phyloP scores from a whole-genome alignment of 2,113 vertebrate genomes.

The Dunckerocampus dactyliophorus region DNA sequence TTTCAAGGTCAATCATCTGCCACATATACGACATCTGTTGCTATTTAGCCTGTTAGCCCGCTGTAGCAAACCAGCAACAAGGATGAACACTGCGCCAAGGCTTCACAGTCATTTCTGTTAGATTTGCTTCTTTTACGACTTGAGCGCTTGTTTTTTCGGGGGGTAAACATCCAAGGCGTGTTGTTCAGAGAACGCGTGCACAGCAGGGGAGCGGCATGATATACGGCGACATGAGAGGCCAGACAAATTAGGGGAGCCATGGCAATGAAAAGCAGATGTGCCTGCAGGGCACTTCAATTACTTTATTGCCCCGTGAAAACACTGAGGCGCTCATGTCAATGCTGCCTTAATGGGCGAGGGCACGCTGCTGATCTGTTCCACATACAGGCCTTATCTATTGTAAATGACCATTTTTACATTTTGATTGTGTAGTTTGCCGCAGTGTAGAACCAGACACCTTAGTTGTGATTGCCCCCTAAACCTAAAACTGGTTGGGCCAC shows the following conservation, averaged over 20 bases:
- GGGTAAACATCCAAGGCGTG: conserved; percentile 31
- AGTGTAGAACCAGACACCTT: too few species aligned
- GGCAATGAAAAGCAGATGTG: conserved; percentile 72
- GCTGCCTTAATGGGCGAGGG: conserved; percentile 27
- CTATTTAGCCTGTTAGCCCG: conserved; percentile 41
- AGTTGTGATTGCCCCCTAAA: too few species aligned
- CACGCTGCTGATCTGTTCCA: conserved; percentile 25
- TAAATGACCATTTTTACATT: background rate
- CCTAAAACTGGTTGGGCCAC: too few species aligned
- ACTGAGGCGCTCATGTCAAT: conserved; percentile 21
- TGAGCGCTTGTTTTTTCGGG: conserved; percentile 29
- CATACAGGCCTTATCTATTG: background rate
- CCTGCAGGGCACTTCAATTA: conserved; percentile 28
- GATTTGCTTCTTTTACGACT: conserved; percentile 37
- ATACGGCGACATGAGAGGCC: conserved; percentile 46
- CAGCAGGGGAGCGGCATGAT: conserved; percentile 40
- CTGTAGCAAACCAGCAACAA: conserved; percentile 8
- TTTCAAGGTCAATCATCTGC: conserved; percentile 32
- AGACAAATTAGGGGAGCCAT: conserved; percentile 51
- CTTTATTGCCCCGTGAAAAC: conserved; percentile 50
- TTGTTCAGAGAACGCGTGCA: conserved; percentile 31
- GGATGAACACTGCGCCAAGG: conserved; percentile 18
- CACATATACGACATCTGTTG: conserved; percentile 39
- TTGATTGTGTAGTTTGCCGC: background rate
- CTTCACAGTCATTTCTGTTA: conserved; percentile 23